Evolutionary conservation across 2,888 invertebrate genomes (phyloP).

Genomic region (Sussaba pulchella): DNA sequence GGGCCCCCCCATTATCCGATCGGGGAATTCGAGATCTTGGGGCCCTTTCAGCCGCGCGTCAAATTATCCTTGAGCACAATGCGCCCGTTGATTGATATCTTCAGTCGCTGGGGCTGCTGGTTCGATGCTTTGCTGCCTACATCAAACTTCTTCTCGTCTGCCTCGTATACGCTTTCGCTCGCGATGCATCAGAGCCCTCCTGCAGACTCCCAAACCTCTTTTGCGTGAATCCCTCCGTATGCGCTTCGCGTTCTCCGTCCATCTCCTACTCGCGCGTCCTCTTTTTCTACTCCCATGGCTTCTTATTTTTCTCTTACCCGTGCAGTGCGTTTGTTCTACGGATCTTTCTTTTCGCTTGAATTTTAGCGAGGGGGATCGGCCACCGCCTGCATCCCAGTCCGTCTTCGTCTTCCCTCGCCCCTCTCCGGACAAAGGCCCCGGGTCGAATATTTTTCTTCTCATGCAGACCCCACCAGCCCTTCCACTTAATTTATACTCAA

Average conservation of each 20-base stretch:
- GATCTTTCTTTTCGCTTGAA: slow-evolving; percentile 62
- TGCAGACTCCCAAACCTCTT: slow-evolving; percentile 53
- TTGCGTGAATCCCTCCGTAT: slow-evolving; percentile 56
- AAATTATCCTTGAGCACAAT: slow-evolving; percentile 82
- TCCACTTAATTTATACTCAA: slow-evolving; percentile 80
- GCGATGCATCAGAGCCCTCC: slow-evolving; percentile 63
- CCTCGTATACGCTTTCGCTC: slow-evolving; percentile 62
- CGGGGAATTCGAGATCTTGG: slow-evolving; percentile 81
- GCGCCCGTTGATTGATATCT: slow-evolving; percentile 83
- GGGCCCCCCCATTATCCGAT: slow-evolving; percentile 79
- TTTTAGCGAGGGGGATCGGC: slow-evolving; percentile 72
- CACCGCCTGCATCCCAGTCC: slow-evolving; percentile 61
- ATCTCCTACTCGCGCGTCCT: slow-evolving; percentile 17
- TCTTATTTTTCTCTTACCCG: slow-evolving; percentile 47
- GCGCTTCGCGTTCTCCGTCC: slow-evolving; percentile 52
- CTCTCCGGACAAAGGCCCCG: slow-evolving; percentile 72
- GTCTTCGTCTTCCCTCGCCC: too few relatives aligned
- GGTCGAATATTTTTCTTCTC: slow-evolving; percentile 74
- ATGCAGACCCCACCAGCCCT: slow-evolving; percentile 76
- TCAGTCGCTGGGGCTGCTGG: slow-evolving; percentile 74
- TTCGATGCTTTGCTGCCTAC: slow-evolving; percentile 40
- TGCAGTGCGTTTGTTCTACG: slow-evolving; percentile 32
- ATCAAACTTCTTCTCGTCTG: slow-evolving; percentile 43
- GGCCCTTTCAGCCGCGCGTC: slow-evolving; percentile 82
- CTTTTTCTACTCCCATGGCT: slow-evolving; percentile 59